phyloP scores from a whole-genome alignment of 1,140 invertebrate species.

The Bombus affinis region DNA sequence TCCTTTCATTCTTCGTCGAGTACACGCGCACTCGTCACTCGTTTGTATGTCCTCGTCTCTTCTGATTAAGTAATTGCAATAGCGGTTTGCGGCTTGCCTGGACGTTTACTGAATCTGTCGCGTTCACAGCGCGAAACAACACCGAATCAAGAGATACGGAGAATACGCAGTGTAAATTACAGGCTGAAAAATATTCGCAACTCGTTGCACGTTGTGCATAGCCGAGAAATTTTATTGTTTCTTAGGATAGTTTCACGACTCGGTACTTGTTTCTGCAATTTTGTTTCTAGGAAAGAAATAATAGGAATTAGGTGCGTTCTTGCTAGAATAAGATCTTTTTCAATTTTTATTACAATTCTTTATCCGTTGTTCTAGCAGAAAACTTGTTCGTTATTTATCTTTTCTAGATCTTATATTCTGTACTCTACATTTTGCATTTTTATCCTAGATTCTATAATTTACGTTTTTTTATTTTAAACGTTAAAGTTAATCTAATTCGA shows the following conservation, averaged over 20 bases:
- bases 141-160: neutral
- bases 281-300: neutral
- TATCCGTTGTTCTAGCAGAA: no score
- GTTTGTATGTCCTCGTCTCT: neutral
- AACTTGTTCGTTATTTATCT: no score
- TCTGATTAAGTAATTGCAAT: constrained; percentile 39
- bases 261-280: neutral
- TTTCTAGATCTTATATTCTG: neutral
- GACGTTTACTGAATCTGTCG: neutral
- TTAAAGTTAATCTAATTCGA: no score
- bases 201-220: neutral
- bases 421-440: neutral
- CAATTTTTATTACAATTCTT: neutral
- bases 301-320: neutral
- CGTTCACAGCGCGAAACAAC: neutral
- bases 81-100: neutral
- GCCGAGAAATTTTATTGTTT: neutral
- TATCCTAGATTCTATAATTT: no score
- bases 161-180: neutral
- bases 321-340: no score
- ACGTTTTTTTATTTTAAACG: no score
- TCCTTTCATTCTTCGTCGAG: neutral
- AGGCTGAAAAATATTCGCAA: neutral
- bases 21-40: neutral
- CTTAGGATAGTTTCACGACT: neutral